A percentile compares a stretch with the other conserved stretches of the same genome.
phyloP scores from a whole-genome alignment of 2,888 invertebrate species.

The Thecocarcelia acutangulata region DNA sequence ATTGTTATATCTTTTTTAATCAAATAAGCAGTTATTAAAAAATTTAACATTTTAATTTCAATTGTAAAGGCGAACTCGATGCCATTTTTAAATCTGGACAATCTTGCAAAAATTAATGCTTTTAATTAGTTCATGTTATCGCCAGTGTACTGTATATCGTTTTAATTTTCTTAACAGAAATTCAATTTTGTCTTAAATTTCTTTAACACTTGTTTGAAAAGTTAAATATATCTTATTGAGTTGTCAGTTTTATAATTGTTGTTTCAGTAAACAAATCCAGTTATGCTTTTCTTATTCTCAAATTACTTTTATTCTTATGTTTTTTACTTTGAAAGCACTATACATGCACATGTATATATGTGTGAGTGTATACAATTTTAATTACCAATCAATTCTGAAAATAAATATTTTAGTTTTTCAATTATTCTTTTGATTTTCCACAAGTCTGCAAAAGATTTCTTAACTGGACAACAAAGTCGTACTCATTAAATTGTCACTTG shows the following conservation, averaged over 20 bases:
- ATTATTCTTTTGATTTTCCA: slow-evolving; percentile 4
- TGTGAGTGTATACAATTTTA: too few species aligned
- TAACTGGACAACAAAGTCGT: slow-evolving; percentile 9
- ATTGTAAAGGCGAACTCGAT: too few species aligned
- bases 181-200: too few species aligned
- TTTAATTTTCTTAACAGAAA: too few species aligned
- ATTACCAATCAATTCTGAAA: slow-evolving; percentile 13
- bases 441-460: slow-evolving; percentile 1
- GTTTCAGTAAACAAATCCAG: neutral
- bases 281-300: neutral
- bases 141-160: too few species aligned
- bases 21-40: too few species aligned
- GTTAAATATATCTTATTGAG: neutral
- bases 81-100: too few species aligned
- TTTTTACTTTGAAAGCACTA: too few species aligned
- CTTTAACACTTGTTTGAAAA: neutral
- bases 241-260: neutral
- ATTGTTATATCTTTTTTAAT: too few species aligned
- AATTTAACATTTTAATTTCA: too few species aligned
- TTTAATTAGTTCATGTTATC: too few species aligned
- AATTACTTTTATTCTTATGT: neutral
- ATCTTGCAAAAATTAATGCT: too few species aligned
- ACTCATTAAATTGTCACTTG: slow-evolving; percentile 54
- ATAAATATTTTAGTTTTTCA: neutral
- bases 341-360: neutral